Percentiles rank a stretch among this genome's conserved stretches.
Evolutionary conservation across 2,888 invertebrate species (phyloP).

Genomic region (Aromia moschata): DNA sequence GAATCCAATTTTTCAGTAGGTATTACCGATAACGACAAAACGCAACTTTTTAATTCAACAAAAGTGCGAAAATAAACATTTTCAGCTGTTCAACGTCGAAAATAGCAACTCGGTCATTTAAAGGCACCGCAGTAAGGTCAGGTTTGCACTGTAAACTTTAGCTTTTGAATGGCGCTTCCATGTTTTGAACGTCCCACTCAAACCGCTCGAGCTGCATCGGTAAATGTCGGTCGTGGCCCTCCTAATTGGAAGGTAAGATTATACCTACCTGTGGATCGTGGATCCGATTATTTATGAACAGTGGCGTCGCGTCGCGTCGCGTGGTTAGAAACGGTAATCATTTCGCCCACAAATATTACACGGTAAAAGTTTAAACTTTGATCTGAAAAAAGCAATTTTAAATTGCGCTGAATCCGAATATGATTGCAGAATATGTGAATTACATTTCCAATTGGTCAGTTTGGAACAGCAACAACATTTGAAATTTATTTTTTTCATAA

Average conservation of each 20-base stretch:
- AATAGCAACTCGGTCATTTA: slow-evolving; percentile 22
- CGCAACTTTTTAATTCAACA: slow-evolving; percentile 13
- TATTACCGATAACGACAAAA: neutral
- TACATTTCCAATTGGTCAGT: no score
- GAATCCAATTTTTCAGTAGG: slow-evolving; percentile 5
- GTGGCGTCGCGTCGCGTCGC: no score
- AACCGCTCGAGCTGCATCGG: slow-evolving; percentile 28
- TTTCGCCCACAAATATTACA: no score
- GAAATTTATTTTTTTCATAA: no score
- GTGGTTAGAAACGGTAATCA: no score
- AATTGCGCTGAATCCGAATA: no score
- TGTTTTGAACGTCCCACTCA: slow-evolving; percentile 41
- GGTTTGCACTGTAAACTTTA: slow-evolving; percentile 24
- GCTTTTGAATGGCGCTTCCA: slow-evolving; percentile 32
- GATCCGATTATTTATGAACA: neutral
- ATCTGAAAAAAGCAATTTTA: no score
- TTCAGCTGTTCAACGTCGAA: slow-evolving; percentile 16
- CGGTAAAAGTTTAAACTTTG: no score
- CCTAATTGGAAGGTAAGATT: neutral
- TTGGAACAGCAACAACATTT: no score
- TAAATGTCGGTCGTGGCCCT: slow-evolving; percentile 26
- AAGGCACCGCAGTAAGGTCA: slow-evolving; percentile 20
- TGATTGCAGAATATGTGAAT: no score
- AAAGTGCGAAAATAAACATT: slow-evolving; percentile 22
- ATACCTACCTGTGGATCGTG: slow-evolving; percentile 12